Base-by-base conservation (phyloP, 2,113 vertebrate species). In the Gnathonemus longibarbis region DNA sequence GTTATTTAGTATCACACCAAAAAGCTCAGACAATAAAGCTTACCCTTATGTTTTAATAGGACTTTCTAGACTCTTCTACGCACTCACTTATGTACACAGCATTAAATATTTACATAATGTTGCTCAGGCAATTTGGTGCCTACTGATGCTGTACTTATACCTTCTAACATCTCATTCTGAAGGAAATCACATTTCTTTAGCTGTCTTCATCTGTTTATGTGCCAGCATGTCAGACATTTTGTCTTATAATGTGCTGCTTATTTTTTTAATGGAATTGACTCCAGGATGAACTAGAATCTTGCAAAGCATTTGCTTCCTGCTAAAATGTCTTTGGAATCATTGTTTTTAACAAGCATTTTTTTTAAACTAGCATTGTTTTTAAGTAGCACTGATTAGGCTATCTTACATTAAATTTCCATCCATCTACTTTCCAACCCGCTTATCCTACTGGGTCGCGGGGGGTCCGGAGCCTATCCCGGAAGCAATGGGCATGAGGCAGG, bases 101-200 rank as follows among this genome's bases (percentile, higher is more conserved):
- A 48, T 84, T 31, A 35, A 52, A 87, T 87, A 87, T n/a, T 52
- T 87, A 87, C 21, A 52, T 48, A 48, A 35, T 52, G 46, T 52
- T 7, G 24, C 5, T 87, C 46, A 31, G 46, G 11, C 42, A 49
- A 56, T 87, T 27, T n/a, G 39, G 42, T 48, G 24, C 83, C 45
- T 46, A 35, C 85, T 7, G n/a, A 39, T 56, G 8, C 24, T 87
- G 13, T 15, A 9, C 15, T 53, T 17, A 10, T 19, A 39, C 50
- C 49, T 56, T 87, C n/a, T 53, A 56, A 87, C 15, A 21, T 56
- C 50, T 87, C 85, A 35, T 87, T 87, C 35, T 87, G 85, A 35
- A 35, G 9, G 31, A 87, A 53, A 53, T 35, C 50, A 87, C n/a
- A 87, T 53, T 87, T 53, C 85, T 84, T 48, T 48, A 53, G 49